Percentiles rank a stretch among this genome's conserved stretches.
phyloP scores from a whole-genome alignment of 1,140 invertebrate species.

The Nomia melanderi region DNA sequence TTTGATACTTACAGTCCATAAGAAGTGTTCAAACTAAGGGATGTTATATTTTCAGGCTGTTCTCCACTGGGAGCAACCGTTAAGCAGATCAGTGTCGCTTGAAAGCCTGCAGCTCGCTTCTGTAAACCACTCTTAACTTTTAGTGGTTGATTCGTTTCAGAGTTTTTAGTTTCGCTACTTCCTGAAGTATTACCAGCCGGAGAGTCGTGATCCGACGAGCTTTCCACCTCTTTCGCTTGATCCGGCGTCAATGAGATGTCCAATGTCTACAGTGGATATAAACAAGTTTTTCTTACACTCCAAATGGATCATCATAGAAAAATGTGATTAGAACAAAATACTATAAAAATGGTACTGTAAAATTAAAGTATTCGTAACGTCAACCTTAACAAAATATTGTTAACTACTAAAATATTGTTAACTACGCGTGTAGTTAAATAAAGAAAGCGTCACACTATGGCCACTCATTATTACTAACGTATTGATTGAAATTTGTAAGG shows the following conservation, averaged over 20 bases:
- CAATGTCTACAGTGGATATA: slow-evolving; percentile 84
- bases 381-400: no score
- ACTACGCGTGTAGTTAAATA: no score
- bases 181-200: slow-evolving; percentile 83
- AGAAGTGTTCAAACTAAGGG: slow-evolving; percentile 95
- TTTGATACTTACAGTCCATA: slow-evolving; percentile 94
- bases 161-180: slow-evolving; percentile 78
- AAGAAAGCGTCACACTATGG: not conserved
- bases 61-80: slow-evolving; percentile 91
- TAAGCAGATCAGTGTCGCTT: slow-evolving; percentile 96
- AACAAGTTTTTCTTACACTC: not conserved
- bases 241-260: slow-evolving; percentile 95
- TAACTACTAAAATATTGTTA: no score
- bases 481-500: not conserved
- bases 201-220: slow-evolving; percentile 89
- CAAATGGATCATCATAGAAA: not conserved
- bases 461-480: not conserved
- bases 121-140: slow-evolving; percentile 89
- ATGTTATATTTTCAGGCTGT: slow-evolving; percentile 91
- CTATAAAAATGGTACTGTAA: no score
- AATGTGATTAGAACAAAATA: not conserved
- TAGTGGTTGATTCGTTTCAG: slow-evolving; percentile 82
- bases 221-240: slow-evolving; percentile 88
- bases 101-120: slow-evolving; percentile 94
- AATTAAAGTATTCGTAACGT: no score